Evolutionary conservation across 2,113 vertebrate species (phyloP), one percentile per base, ranked within the genome.

Genomic region (Casuarius casuarius): DNA sequence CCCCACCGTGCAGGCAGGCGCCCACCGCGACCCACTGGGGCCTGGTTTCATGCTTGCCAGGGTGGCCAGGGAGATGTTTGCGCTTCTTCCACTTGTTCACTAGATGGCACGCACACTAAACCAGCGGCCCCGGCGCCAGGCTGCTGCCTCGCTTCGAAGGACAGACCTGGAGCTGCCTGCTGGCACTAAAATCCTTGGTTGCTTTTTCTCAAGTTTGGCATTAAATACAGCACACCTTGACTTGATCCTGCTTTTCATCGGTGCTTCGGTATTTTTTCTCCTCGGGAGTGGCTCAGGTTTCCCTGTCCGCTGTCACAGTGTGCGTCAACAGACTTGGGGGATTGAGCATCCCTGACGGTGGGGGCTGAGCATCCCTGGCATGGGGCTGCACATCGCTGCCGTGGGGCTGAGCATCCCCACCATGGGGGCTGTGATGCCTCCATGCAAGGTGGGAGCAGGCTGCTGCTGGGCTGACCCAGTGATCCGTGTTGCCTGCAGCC

Each of bases 51-150:
- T 29, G 72, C 63, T 63, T 52, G 78, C 79, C 58, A 38, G 38
- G 42, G 44, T 14, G 2, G 71, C 5, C 26, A 1, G 15, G 33
- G 28, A 8, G 46, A 8, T 28, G 44, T 62, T 87, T 17, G 80
- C 84, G 78, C 52, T 91, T 94, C 70, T 25, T n/a, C 12, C 42
- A 56, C 46, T 52, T 9, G 63, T 76, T 92, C 95, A 21, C 93
- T 93, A 96, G 96, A 21, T 95, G 96, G 96, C 96, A 95, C 3
- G 1, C 54, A 44, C 21, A 19, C 71, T 38, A 80, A 77, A 63
- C 19, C 52, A 1, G 58, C 0, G 4, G 68, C 58, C 25, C n/a
- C 2, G 1, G 66, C 29, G 46, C 35, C 3, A 6, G 0, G 52
- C 74, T 48, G 75, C 38, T 8, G 48, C 61, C 52, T 46, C 44